Conservation (phyloP, 2,888 invertebrate species). For the Mythimna loreyi region DNA sequence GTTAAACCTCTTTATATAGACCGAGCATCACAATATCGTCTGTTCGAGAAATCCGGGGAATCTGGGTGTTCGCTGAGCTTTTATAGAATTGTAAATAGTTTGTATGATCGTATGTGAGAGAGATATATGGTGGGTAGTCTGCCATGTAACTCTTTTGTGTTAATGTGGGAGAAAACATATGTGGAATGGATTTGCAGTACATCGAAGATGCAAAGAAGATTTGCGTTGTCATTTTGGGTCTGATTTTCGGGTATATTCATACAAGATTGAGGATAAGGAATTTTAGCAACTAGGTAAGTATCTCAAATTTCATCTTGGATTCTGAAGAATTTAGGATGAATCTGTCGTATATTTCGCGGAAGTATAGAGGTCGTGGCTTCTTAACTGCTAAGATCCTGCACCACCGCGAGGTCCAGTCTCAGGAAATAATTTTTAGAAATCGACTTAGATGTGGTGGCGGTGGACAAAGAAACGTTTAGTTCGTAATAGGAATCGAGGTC, state of each 20-base stretch:
- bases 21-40: conserved; percentile 65
- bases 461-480: no score
- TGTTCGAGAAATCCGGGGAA: conserved; percentile 43
- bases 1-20: conserved; percentile 61
- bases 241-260: not conserved
- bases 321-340: no score
- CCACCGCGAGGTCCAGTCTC: no score
- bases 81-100: conserved; percentile 39
- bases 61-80: conserved; percentile 63
- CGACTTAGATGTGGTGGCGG: no score
- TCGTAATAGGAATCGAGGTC: no score
- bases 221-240: not conserved
- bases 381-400: no score
- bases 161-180: not conserved
- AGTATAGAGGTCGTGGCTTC: no score
- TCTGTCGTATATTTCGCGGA: no score
- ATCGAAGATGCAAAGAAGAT: not conserved
- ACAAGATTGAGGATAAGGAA: not conserved
- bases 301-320: no score
- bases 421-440: no score
- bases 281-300: not conserved
- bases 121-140: conserved; percentile 9
- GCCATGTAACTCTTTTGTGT: not conserved
- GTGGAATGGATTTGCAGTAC: not conserved
- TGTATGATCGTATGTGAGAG: conserved; percentile 9